These are phyloP conservation scores for Drosophila trapezifrons DNA, from an alignment of 1,140 invertebrate species.

Conservation along the genomic window DNA sequence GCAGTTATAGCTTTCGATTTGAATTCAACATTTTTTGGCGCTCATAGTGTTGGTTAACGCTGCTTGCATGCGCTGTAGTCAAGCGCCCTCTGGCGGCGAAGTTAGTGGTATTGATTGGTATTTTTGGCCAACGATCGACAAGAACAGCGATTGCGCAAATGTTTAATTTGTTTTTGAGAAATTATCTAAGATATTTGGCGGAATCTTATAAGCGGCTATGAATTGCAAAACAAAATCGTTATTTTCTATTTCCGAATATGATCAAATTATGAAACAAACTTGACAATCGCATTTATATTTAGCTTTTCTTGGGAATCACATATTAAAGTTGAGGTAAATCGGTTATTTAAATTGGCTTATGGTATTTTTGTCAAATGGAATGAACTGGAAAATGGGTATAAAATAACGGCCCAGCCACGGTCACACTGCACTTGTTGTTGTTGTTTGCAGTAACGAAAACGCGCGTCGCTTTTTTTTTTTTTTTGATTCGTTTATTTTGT, in stretches of 20 bases:
- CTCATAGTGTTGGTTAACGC: constrained; percentile 48
- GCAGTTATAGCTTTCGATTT: not conserved
- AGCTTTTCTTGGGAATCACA: too few relatives aligned
- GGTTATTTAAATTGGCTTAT: not conserved
- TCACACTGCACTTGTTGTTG: constrained; percentile 55
- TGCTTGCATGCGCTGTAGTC: constrained; percentile 44
- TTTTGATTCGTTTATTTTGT: constrained; percentile 53
- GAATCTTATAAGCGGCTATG: too few relatives aligned
- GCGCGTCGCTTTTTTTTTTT: constrained; percentile 59
- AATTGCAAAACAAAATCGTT: too few relatives aligned
- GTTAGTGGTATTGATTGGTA: not conserved
- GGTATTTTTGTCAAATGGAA: constrained; percentile 2
- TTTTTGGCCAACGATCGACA: constrained; percentile 4
- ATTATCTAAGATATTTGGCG: too few relatives aligned
- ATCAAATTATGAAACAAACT: too few relatives aligned
- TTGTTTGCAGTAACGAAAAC: constrained; percentile 55
- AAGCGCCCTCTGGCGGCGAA: constrained; percentile 5
- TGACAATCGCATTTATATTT: too few relatives aligned
- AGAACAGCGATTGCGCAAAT: not conserved
- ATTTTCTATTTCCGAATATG: too few relatives aligned
- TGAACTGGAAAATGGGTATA: not conserved
- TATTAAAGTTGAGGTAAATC: not conserved
- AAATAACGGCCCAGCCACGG: not conserved
- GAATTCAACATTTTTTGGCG: constrained; percentile 1
- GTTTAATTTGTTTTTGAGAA: not conserved